These are phyloP conservation scores for Canis aureus DNA, from an alignment of 2,113 vertebrate species.

Conservation along the genomic window DNA sequence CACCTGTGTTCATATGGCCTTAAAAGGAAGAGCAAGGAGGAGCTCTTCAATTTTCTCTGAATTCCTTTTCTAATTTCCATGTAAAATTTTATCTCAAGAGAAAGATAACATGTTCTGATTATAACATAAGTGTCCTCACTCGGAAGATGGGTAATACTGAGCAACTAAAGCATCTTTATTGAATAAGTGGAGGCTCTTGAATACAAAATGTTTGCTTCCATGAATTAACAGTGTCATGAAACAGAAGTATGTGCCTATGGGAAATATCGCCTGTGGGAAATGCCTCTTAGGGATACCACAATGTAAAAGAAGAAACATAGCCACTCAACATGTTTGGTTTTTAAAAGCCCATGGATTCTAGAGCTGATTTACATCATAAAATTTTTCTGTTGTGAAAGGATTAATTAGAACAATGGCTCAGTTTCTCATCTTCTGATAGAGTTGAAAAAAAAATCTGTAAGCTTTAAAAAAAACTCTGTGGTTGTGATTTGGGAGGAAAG, in stretches of 20 bases:
- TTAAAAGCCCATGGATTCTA: not conserved
- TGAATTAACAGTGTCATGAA: not conserved
- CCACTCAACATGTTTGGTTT: not conserved
- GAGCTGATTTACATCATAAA: not conserved
- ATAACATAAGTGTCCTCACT: not conserved
- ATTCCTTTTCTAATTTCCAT: constrained; percentile 51
- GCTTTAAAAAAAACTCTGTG: not conserved
- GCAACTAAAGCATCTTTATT: constrained; percentile 44
- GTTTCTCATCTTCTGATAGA: not conserved
- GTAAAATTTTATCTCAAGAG: constrained; percentile 55
- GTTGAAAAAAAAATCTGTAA: not conserved
- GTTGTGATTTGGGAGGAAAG: not conserved
- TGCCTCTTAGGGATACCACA: not conserved
- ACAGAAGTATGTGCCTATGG: constrained; percentile 8
- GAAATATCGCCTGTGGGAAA: not conserved
- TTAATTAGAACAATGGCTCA: not conserved
- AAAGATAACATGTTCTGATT: not conserved
- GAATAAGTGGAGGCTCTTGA: not conserved
- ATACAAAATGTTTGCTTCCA: not conserved
- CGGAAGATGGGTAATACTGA: not conserved
- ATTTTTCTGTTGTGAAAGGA: constrained; percentile 31
- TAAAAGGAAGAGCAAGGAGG: not conserved
- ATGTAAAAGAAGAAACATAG: not conserved
- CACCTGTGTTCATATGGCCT: not conserved
- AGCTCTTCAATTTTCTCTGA: constrained; percentile 31